Evolutionary conservation across 2,797 vertebrate genomes (phyloP).

Genomic region (Phrynocephalus vlangalii): DNA sequence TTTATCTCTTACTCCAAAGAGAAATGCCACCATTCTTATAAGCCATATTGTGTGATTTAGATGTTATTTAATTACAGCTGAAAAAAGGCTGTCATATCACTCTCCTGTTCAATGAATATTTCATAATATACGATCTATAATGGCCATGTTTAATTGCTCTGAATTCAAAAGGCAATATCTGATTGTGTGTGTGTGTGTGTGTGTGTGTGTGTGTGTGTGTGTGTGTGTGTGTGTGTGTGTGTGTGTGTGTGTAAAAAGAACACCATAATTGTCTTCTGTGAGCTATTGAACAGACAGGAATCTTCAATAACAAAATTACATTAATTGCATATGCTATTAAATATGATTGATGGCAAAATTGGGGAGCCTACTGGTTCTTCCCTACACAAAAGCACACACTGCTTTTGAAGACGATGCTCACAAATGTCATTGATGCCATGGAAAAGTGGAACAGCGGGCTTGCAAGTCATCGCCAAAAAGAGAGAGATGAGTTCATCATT

Average conservation of each 20-base stretch:
- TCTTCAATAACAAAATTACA: constrained; percentile 84
- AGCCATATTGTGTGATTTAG: constrained; percentile 58
- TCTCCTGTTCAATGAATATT: constrained; percentile 68
- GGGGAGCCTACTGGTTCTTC: constrained; percentile 76
- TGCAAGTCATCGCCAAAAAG: constrained; percentile 51
- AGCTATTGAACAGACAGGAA: constrained; percentile 79
- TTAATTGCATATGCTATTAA: constrained; percentile 84
- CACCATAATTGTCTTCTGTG: constrained; percentile 81
- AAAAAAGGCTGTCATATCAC: constrained; percentile 69
- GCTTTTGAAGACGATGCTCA: constrained; percentile 73
- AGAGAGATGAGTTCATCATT: constrained; percentile 39
- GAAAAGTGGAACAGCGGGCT: constrained; percentile 55
- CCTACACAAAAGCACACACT: constrained; percentile 73
- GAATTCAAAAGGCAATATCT: constrained; percentile 76
- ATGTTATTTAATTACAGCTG: constrained; percentile 68
- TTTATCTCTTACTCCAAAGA: constrained; percentile 59
- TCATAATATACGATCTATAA: constrained; percentile 77
- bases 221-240: constrained; percentile 23
- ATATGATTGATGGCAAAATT: constrained; percentile 85
- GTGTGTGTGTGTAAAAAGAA: constrained; percentile 60
- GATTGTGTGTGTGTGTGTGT: constrained; percentile 67
- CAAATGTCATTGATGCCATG: constrained; percentile 70
- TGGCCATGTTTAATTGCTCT: constrained; percentile 77
- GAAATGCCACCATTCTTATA: constrained; percentile 62
- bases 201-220: neutral